Evolutionary conservation across 2,888 invertebrate species (phyloP).

Genomic region (Lasioglossum leucozonium): DNA sequence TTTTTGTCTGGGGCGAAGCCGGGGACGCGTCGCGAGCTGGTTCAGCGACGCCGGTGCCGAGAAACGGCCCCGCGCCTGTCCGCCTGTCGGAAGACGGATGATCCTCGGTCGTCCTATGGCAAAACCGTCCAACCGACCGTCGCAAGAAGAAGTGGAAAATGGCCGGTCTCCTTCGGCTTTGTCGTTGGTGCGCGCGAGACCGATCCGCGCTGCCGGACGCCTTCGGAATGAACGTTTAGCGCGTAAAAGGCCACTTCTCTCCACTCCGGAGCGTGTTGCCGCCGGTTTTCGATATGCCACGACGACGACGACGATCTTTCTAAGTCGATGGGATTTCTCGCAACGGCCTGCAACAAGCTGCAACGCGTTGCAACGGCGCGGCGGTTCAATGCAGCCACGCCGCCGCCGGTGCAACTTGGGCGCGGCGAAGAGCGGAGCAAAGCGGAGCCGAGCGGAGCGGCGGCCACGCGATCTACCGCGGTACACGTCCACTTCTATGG

Average conservation of each 20-base stretch:
- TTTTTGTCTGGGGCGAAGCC: conserved; percentile 52
- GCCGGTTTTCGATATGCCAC: conserved; percentile 62
- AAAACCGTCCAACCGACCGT: conserved; percentile 49
- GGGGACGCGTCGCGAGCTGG: conserved; percentile 47
- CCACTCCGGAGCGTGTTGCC: conserved; percentile 25
- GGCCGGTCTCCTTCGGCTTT: conserved; percentile 57
- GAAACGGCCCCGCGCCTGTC: conserved; percentile 52
- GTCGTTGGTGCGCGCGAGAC: conserved; percentile 53
- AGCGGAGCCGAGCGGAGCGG: not conserved
- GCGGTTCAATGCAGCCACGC: not conserved
- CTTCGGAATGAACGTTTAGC: conserved; percentile 67
- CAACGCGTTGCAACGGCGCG: not conserved
- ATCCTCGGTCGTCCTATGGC: conserved; percentile 60
- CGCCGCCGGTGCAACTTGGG: not conserved
- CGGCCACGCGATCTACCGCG: conserved; percentile 33
- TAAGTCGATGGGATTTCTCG: conserved; percentile 36
- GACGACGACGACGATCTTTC: conserved; percentile 43
- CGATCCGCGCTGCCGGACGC: conserved; percentile 46
- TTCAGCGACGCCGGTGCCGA: conserved; percentile 46
- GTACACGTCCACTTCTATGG: conserved; percentile 47
- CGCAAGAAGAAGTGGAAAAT: conserved; percentile 69
- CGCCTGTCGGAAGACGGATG: conserved; percentile 70
- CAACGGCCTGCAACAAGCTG: not conserved
- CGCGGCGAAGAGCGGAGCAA: not conserved
- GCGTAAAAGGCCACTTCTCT: conserved; percentile 65